Evolutionary conservation across 2,888 invertebrate genomes (phyloP).

Genomic region (Cryptocephalus primarius): DNA sequence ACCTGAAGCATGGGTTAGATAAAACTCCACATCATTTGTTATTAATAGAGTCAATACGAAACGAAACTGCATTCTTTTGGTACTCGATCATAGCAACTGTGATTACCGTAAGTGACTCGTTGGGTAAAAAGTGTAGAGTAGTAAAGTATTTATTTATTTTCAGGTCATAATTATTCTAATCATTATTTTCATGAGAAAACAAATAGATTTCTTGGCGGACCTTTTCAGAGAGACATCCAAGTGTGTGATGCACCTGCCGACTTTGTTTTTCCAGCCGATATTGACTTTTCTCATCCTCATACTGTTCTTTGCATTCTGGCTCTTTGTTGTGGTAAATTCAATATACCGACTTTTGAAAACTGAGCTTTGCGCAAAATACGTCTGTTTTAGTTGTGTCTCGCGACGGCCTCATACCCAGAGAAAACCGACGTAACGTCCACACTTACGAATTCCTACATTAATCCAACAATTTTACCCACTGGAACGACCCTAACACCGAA

Average conservation of each 20-base stretch:
- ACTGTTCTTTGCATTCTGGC: slow-evolving; percentile 77
- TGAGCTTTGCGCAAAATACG: neutral
- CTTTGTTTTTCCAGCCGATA: slow-evolving; percentile 73
- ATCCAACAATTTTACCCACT: slow-evolving; percentile 1
- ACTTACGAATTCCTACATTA: slow-evolving; percentile 1
- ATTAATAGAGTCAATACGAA: slow-evolving; percentile 69
- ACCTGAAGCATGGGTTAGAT: slow-evolving; percentile 56
- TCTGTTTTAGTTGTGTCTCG: slow-evolving; percentile 53
- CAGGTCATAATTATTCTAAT: slow-evolving; percentile 63
- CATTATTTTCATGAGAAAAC: slow-evolving; percentile 65
- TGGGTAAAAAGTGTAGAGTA: neutral
- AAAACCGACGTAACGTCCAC: slow-evolving; percentile 19
- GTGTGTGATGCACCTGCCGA: slow-evolving; percentile 75
- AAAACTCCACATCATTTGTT: slow-evolving; percentile 38
- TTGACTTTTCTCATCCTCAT: slow-evolving; percentile 71
- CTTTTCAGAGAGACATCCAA: slow-evolving; percentile 84
- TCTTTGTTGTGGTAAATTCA: slow-evolving; percentile 63
- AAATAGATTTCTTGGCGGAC: slow-evolving; percentile 71
- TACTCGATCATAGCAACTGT: slow-evolving; percentile 79
- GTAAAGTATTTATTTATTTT: slow-evolving; percentile 17
- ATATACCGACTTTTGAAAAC: slow-evolving; percentile 1
- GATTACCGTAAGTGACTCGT: slow-evolving; percentile 61
- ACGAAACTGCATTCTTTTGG: slow-evolving; percentile 75
- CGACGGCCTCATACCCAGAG: slow-evolving; percentile 65
- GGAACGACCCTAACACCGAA: slow-evolving; percentile 8